Conservation (phyloP, 2,888 invertebrate genomes). For the Xanthorhoe spadicearia region DNA sequence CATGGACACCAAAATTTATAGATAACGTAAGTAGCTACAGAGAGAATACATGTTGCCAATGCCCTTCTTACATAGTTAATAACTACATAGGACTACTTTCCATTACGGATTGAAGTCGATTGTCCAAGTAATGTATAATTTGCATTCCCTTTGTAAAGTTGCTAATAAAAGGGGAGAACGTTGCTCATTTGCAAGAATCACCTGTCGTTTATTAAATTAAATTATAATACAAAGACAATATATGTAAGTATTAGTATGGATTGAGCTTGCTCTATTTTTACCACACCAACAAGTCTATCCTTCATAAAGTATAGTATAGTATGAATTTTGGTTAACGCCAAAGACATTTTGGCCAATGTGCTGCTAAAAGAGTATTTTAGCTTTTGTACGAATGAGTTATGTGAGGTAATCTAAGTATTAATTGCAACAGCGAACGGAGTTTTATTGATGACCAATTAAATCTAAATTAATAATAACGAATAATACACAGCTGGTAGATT, state of each 20-base stretch:
- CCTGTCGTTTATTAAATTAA: slow-evolving; percentile 4
- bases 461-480: no score
- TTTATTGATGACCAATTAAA: no score
- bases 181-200: slow-evolving; percentile 9
- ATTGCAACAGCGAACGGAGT: no score
- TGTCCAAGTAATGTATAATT: slow-evolving; percentile 20
- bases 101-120: slow-evolving; percentile 6
- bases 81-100: neutral
- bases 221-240: neutral
- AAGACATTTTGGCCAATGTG: no score
- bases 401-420: no score
- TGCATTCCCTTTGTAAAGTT: slow-evolving; percentile 24
- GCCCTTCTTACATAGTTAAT: slow-evolving; percentile 1
- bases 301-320: no score
- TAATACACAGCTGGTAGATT: no score
- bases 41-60: neutral
- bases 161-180: slow-evolving; percentile 11
- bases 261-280: neutral
- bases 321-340: no score
- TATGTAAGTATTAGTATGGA: neutral
- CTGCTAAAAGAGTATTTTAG: no score
- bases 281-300: neutral
- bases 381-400: no score
- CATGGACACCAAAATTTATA: no score
- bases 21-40: no score